Evolutionary conservation across 2,888 invertebrate species (phyloP).

Genomic region (Pyrrhopygopsis socrates): DNA sequence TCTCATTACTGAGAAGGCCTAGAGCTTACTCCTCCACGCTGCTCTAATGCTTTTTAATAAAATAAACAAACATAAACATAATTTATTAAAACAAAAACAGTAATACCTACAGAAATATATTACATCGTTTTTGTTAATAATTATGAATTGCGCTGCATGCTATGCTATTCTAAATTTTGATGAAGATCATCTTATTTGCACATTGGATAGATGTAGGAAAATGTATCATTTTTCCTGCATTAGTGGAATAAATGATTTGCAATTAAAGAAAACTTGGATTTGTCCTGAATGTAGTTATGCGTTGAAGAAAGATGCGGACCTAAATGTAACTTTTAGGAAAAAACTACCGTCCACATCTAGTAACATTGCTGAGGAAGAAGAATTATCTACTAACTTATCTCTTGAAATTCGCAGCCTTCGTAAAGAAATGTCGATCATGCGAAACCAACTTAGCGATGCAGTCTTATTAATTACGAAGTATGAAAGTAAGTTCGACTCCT

Average conservation of each 20-base stretch:
- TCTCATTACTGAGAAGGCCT: too few relatives aligned
- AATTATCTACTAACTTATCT: not conserved
- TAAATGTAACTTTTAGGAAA: constrained; percentile 5
- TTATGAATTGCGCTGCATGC: not conserved
- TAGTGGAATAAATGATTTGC: not conserved
- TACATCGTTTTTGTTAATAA: not conserved
- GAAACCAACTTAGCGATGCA: not conserved
- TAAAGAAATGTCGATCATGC: not conserved
- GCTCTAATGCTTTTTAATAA: too few relatives aligned
- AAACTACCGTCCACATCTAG: not conserved
- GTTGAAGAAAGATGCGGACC: not conserved
- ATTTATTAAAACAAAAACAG: too few relatives aligned
- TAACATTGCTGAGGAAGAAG: not conserved
- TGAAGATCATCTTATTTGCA: not conserved
- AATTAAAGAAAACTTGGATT: not conserved
- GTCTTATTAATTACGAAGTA: not conserved
- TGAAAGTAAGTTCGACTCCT: not conserved
- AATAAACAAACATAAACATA: too few relatives aligned
- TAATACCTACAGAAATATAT: too few relatives aligned
- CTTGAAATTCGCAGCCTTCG: not conserved
- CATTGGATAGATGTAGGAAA: not conserved
- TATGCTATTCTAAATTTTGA: not conserved
- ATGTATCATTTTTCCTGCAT: not conserved
- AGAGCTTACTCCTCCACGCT: too few relatives aligned
- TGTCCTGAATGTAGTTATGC: constrained; percentile 5